These are phyloP conservation scores for Aldrovandia affinis DNA, from an alignment of 2,797 vertebrate species.

Conservation along the genomic window DNA sequence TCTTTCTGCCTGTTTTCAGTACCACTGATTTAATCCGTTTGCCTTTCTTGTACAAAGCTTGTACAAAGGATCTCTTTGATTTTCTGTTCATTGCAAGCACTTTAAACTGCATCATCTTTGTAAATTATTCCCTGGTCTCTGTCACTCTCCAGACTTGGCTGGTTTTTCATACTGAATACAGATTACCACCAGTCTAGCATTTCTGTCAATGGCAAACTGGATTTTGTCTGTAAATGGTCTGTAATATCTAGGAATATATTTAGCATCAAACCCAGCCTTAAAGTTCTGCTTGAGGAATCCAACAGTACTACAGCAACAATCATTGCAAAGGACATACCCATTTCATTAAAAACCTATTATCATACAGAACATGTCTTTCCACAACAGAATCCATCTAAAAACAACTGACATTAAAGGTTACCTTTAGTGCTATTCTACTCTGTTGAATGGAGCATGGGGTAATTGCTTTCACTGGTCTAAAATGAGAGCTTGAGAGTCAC, in stretches of 20 bases:
- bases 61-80: too few species aligned
- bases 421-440: neutral
- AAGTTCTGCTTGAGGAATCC: neutral
- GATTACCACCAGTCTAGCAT: neutral
- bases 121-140: too few species aligned
- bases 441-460: neutral
- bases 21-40: neutral
- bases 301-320: neutral
- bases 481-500: neutral
- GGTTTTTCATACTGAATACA: neutral
- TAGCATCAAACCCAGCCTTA: neutral
- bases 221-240: neutral
- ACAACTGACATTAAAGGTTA: neutral
- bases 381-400: neutral
- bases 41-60: too few species aligned
- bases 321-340: neutral
- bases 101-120: too few species aligned
- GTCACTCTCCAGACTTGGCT: neutral
- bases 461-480: slow-evolving; percentile 4
- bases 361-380: neutral
- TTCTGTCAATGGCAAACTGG: neutral
- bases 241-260: neutral
- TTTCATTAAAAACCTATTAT: neutral
- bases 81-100: too few species aligned
- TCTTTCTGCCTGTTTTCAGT: neutral